Percentiles rank a stretch among this genome's conserved stretches.
phyloP scores from a whole-genome alignment of 1,140 invertebrate species.

The Hypsibius dujardini region DNA sequence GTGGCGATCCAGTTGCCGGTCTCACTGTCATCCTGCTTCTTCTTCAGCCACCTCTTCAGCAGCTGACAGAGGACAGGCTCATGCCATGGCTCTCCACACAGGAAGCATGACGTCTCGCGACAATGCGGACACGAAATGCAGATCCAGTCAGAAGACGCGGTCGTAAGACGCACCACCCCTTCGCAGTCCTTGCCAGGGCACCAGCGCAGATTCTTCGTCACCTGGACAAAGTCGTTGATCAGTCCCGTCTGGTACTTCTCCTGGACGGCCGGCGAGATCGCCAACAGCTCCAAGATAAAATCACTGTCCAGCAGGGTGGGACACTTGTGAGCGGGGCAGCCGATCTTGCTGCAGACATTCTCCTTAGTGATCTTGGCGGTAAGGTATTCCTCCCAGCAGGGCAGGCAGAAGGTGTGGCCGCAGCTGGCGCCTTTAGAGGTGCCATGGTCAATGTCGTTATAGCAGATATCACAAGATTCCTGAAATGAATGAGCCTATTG shows the following conservation, averaged over 20 bases:
- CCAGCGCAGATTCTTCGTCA: not conserved
- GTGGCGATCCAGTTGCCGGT: slow-evolving; percentile 18
- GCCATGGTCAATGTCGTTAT: slow-evolving; percentile 24
- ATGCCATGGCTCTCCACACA: slow-evolving; percentile 18
- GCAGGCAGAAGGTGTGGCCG: slow-evolving; percentile 33
- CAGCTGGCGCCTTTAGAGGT: slow-evolving; percentile 34
- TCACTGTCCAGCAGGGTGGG: not conserved
- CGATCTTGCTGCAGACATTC: slow-evolving; percentile 25
- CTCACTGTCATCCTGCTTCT: slow-evolving; percentile 17
- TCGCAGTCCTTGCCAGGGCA: not conserved
- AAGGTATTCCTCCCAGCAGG: slow-evolving; percentile 34
- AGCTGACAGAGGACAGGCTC: slow-evolving; percentile 16
- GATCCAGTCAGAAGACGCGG: not conserved
- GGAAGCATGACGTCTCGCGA: slow-evolving; percentile 6
- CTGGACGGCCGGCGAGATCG: not conserved
- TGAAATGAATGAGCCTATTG: too few relatives aligned
- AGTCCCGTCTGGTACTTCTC: not conserved
- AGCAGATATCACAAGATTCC: slow-evolving; percentile 19
- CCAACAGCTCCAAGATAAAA: not conserved
- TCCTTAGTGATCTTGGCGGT: slow-evolving; percentile 35
- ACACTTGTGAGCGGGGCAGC: not conserved
- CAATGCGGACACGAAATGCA: not conserved
- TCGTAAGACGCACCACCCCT: not conserved
- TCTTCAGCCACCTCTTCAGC: slow-evolving; percentile 19
- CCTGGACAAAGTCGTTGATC: not conserved